Evolutionary conservation across 2,888 invertebrate species (phyloP).

Genomic region (Lissonota sp.): DNA sequence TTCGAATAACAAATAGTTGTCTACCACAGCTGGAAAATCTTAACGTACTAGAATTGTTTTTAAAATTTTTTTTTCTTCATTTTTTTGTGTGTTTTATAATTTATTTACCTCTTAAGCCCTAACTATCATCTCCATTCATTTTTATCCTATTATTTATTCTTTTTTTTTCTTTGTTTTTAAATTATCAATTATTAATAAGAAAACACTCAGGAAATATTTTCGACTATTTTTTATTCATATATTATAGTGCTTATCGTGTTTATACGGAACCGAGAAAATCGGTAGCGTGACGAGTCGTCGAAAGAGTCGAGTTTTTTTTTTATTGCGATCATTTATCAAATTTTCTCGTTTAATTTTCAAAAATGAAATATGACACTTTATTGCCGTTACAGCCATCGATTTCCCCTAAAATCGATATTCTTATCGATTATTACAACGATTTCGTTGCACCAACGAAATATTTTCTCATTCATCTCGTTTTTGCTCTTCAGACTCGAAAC

Average conservation of each 20-base stretch:
- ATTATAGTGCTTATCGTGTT: constrained; percentile 21
- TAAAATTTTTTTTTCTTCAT: constrained; percentile 20
- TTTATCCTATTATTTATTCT: constrained; percentile 20
- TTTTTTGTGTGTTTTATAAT: constrained; percentile 36
- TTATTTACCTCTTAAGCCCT: constrained; percentile 62
- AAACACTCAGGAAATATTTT: constrained; percentile 59
- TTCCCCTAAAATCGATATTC: constrained; percentile 50
- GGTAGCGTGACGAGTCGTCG: constrained; percentile 19
- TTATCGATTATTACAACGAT: constrained; percentile 43
- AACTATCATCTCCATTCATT: constrained; percentile 64
- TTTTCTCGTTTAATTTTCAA: constrained; percentile 39
- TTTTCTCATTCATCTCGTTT: constrained; percentile 1
- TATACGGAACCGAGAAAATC: constrained; percentile 46
- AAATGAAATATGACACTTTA: constrained; percentile 65
- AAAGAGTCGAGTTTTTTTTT: constrained; percentile 19
- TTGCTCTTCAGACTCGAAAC: constrained; percentile 37
- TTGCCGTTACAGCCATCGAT: constrained; percentile 67
- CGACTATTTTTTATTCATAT: constrained; percentile 33
- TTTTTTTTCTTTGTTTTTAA: constrained; percentile 15
- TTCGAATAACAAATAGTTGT: constrained; percentile 78
- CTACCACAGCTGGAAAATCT: constrained; percentile 82
- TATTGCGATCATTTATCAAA: constrained; percentile 27
- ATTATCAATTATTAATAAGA: constrained; percentile 47
- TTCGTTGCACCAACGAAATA: constrained; percentile 2
- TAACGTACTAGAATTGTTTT: constrained; percentile 56